Evolutionary conservation across 2,888 invertebrate species (phyloP).

Genomic region (Philereme transversata): DNA sequence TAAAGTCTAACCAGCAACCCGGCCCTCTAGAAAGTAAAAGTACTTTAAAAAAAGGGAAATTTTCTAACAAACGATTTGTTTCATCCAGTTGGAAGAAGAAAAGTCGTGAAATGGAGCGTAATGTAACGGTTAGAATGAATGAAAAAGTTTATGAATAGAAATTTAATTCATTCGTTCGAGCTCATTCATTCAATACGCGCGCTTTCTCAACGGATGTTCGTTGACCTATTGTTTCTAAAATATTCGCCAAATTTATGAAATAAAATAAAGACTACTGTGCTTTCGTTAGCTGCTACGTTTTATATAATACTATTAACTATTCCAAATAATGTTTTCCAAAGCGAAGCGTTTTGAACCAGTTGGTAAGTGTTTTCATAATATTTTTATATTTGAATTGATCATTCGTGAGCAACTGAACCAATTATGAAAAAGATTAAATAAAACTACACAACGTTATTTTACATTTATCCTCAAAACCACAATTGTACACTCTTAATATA

Average conservation of each 20-base stretch:
- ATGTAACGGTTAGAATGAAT: constrained; percentile 49
- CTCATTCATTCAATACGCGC: constrained; percentile 40
- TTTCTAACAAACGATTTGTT: background rate
- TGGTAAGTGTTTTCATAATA: constrained; percentile 54
- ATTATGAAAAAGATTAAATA: no score
- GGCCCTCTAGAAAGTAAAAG: no score
- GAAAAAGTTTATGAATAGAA: constrained; percentile 10
- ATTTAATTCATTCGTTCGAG: background rate
- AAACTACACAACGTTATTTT: no score
- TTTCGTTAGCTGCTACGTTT: background rate
- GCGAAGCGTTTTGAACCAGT: constrained; percentile 73
- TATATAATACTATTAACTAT: constrained; percentile 5
- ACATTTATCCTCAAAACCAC: no score
- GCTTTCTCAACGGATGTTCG: constrained; percentile 32
- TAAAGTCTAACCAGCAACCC: no score
- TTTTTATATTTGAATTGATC: background rate
- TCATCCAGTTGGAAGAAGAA: background rate
- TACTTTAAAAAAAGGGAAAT: no score
- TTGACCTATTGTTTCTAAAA: constrained; percentile 19
- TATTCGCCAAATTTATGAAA: constrained; percentile 5
- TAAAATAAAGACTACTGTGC: background rate
- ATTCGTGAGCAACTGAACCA: no score
- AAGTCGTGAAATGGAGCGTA: constrained; percentile 41
- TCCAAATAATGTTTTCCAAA: constrained; percentile 71
- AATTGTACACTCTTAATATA: background rate